Base-by-base conservation (phyloP, 1,140 invertebrate species). In the Apis dorsata region DNA sequence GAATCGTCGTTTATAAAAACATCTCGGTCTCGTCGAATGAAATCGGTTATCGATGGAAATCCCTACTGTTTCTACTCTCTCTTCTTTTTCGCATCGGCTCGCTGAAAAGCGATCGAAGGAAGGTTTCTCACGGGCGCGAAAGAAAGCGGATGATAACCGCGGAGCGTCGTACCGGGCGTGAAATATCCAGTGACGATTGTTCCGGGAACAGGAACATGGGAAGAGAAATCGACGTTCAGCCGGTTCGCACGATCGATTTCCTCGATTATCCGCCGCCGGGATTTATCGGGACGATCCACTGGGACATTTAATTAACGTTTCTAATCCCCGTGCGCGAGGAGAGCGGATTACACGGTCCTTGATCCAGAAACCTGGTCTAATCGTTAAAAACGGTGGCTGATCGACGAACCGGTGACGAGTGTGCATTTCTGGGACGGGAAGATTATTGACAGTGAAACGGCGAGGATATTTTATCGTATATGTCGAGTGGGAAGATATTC, bases 211-310 rank as follows among this genome's bases (percentile, higher is more conserved):
- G 65, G 70, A 66, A 62, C 86, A 89, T 89, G 87, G 87, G 87
- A 88, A 89, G 87, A 89, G 87, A 89, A 89, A 89, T 88, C 87
- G 71, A 66, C 84, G 79, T 86, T 62, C 62, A 44, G 53, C 7
- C 28, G 63, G 81, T 88, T 89, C 87, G 87, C 87, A 89, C 87
- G 86, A 89, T 88, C 86, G 60, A 86, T 88, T 81, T 84, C 70
- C 73, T 84, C 57, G 57, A 55, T 55, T 62, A 63, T 62, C 44
- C 55, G 19, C 24, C 53, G 66, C 19, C 59, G 19, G 63, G 24
- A 63, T 84, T 44, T 84, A 84, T 84, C 86, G n/a, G 17, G 57
- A 44, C 72, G 73, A 19, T 9, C 73, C 60, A 60, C 73, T n/a
- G 73, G 65, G 80, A 81, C 80, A 53, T 69, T 81, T 81, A 81